Evolutionary conservation across 2,888 invertebrate species (phyloP).

Genomic region (Geophilus truncorum): DNA sequence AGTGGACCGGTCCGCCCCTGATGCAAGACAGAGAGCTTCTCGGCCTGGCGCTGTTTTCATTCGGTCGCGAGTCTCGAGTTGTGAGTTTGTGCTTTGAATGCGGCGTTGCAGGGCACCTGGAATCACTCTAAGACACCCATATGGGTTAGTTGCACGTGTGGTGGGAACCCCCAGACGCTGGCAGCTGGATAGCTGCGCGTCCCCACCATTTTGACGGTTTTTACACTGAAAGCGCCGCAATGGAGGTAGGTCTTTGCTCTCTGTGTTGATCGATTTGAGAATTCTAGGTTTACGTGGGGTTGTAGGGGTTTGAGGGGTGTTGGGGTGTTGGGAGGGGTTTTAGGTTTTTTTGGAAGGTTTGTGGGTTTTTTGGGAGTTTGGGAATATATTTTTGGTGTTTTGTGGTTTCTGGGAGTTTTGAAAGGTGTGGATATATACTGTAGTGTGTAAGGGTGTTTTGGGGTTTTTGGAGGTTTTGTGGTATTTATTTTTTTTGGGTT

Average conservation of each 20-base stretch:
- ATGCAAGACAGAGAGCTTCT: background rate
- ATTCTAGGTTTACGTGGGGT: background rate
- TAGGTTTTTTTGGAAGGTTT: background rate
- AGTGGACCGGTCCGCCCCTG: background rate
- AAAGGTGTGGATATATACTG: no score
- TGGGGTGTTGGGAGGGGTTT: background rate
- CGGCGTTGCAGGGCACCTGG: background rate
- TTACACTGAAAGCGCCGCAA: background rate
- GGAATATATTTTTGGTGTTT: background rate
- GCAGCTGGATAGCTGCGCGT: background rate
- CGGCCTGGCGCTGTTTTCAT: background rate
- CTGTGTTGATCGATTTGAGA: background rate
- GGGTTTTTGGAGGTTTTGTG: no score
- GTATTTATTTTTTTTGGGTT: no score
- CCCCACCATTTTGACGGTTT: background rate
- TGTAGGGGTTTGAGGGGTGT: background rate
- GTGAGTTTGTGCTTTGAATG: background rate
- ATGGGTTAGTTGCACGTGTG: background rate
- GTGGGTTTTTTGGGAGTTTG: background rate
- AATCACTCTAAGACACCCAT: background rate
- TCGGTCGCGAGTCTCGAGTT: background rate
- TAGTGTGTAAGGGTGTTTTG: no score
- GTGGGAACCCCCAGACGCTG: background rate
- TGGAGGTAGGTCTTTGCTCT: conserved; percentile 10
- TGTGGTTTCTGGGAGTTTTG: no score